Conservation (phyloP, 2,113 vertebrate genomes). For the Mesocricetus auratus region DNA sequence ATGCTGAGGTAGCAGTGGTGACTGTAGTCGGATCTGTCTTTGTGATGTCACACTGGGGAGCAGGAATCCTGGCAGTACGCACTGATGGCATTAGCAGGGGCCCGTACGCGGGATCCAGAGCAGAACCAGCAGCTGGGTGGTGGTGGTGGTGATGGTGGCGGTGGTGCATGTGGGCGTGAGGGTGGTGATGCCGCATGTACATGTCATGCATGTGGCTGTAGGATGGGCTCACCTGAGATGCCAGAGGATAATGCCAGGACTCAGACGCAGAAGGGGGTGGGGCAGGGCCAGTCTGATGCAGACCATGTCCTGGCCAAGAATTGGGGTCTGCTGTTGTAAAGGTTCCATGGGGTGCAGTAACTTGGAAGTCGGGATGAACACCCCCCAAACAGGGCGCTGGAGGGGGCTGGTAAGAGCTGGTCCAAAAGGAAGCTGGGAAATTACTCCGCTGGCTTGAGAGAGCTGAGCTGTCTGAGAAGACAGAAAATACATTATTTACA, state of each 20-base stretch:
- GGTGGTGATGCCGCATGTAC: constrained; percentile 92
- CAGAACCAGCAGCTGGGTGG: constrained; percentile 87
- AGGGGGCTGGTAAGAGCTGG: constrained; percentile 92
- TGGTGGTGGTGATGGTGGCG: constrained; percentile 89
- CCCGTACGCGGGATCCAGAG: constrained; percentile 93
- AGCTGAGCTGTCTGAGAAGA: constrained; percentile 87
- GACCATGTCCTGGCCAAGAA: constrained; percentile 93
- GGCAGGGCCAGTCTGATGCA: constrained; percentile 91
- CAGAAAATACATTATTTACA: constrained; percentile 71
- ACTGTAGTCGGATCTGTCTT: constrained; percentile 92
- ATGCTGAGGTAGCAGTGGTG: constrained; percentile 89
- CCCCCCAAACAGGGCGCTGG: constrained; percentile 90
- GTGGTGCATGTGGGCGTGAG: constrained; percentile 89
- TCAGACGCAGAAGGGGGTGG: constrained; percentile 90
- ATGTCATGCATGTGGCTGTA: constrained; percentile 95
- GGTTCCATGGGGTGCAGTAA: constrained; percentile 89
- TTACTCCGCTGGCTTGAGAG: constrained; percentile 91
- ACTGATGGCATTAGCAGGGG: constrained; percentile 93
- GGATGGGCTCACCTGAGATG: constrained; percentile 91
- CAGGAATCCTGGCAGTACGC: constrained; percentile 89
- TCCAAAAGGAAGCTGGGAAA: constrained; percentile 93
- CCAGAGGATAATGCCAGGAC: constrained; percentile 95
- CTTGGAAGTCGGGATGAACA: constrained; percentile 93
- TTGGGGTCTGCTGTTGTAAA: constrained; percentile 91
- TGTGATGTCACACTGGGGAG: constrained; percentile 88